Base-by-base conservation (phyloP, 2,797 vertebrate genomes). In the Smutsia gigantea region DNA sequence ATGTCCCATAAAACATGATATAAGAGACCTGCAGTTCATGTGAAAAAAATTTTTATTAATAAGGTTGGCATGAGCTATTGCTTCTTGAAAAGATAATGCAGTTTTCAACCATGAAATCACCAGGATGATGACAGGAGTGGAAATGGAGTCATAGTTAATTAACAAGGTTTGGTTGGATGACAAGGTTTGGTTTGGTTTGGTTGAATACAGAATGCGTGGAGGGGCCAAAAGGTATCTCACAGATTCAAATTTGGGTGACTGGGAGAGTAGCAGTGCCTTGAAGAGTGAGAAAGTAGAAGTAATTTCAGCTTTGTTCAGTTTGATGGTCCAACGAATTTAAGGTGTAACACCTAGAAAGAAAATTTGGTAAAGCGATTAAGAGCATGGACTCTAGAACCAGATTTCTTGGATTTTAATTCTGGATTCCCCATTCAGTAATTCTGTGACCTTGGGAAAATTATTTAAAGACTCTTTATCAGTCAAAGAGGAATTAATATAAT, bases 301-400 rank as follows among this genome's bases (percentile, higher is more conserved):
- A 91, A 87, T 93, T 94, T 90, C 27, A 89, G 14, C n/a, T 69
- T 59, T 89, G 71, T 77, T 37, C 53, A 37, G 34, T 91, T 95
- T 91, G 68, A 74, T 74, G 46, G 17, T 92, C 37, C 91, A 81
- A 39, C 57, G 27, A 88, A 84, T 72, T 90, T 87, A 46, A 82
- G 29, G 21, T 95, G 1, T 79, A 87, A 68, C 1, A 77, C 39
- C 63, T 77, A 51, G 39, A 86, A 94, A 75, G 79, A 55, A 25
- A 79, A 31, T 87, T 93, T 93, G 57, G 21, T 90, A 66, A 81
- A 72, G 59, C 85, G 37, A 66, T 95, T 81, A 91, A 85, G 78
- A 69, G 49, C 18, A 18, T 74, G 27, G 29, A 79, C 57, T 94
- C 34, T n/a, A 83, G 74, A 77, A 69, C 49, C 34, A 59, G 37